A percentile compares a stretch with the other conserved stretches of the same genome.
These are phyloP conservation scores for Drosophila athabasca DNA, from an alignment of 1,140 invertebrate species.

Conservation along the genomic window DNA sequence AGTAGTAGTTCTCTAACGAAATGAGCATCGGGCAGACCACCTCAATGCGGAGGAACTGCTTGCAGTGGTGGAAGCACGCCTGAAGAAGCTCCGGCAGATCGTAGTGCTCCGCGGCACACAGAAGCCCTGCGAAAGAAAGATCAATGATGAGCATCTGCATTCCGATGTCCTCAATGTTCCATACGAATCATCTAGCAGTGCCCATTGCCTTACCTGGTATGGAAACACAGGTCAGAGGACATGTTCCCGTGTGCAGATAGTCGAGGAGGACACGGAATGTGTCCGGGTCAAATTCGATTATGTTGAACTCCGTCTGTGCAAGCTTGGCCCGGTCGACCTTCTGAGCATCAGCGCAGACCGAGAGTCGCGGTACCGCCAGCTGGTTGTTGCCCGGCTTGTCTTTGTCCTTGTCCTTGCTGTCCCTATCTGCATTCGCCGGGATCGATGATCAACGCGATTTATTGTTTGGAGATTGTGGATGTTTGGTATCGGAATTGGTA, in stretches of 20 bases:
- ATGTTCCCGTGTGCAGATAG: constrained; percentile 96
- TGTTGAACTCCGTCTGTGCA: constrained; percentile 97
- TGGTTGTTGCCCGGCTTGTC: constrained; percentile 89
- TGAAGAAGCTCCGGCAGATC: constrained; percentile 96
- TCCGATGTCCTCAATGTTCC: too few species aligned
- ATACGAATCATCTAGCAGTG: not conserved
- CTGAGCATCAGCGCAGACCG: constrained; percentile 95
- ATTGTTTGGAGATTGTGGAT: constrained; percentile 33
- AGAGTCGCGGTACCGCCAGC: constrained; percentile 92
- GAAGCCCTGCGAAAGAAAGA: constrained; percentile 86
- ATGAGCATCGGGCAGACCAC: constrained; percentile 96
- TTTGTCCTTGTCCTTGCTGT: constrained; percentile 92
- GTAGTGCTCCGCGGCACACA: constrained; percentile 97
- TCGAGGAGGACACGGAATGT: constrained; percentile 95
- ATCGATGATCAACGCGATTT: too few species aligned
- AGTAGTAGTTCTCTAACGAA: constrained; percentile 96
- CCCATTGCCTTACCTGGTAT: constrained; percentile 87
- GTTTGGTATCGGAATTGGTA: constrained; percentile 13
- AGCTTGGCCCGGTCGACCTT: constrained; percentile 96
- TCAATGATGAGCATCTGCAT: not conserved
- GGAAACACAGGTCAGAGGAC: constrained; percentile 94
- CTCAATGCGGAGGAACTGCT: constrained; percentile 95
- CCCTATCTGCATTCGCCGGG: constrained; percentile 86
- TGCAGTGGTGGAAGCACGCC: constrained; percentile 97
- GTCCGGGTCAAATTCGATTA: constrained; percentile 97